Base-by-base conservation (phyloP, 2,113 vertebrate species). In the Uria lomvia region DNA sequence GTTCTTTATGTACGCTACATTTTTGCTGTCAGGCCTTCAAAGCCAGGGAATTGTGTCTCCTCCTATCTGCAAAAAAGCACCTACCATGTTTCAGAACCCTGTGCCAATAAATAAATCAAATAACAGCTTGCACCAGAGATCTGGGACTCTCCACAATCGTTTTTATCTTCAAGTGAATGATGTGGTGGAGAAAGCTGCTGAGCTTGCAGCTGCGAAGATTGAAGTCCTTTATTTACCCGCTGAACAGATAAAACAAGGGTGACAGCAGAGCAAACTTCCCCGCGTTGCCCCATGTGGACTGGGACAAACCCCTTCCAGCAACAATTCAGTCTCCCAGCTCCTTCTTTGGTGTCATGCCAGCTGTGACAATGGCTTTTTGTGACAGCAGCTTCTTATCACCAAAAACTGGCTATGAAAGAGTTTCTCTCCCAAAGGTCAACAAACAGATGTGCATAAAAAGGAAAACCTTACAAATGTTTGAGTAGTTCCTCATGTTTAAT, bases 401-500 rank as follows among this genome's bases (percentile, higher is more conserved):
- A 1, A 87, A 66, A 90, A 83, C 55, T 55, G 88, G 77, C 42
- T 72, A 93, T 0, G 7, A 77, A 96, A 94, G 63, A 38, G 79
- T 86, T 36, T 75, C 20, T 9, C 22, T 88, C 56, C 14, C 45
- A 71, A 81, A 96, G 95, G 94, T 96, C 96, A 96, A 77, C 45
- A 84, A 93, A 73, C 92, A 96, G 92, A 95, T 96, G 94, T 95
- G 75, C 65, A 56, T 81, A 38, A 91, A 96, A 96, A 91, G 77
- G 91, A 87, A 96, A 96, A 90, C 55, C 42, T 62, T 76, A 70
- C 67, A 80, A 80, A 96, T 9, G 10, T 67, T 74, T 92, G 96
- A 96, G 92, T 80, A 88, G 79, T 93, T 96, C 94, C 94, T 71
- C 59, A 92, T 95, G 96, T 83, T 90, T 94, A 86, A 80, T 86